A percentile compares a stretch with the other conserved stretches of the same genome.
Conservation (phyloP, 2,888 invertebrate species). For the Aphodius granarius region DNA sequence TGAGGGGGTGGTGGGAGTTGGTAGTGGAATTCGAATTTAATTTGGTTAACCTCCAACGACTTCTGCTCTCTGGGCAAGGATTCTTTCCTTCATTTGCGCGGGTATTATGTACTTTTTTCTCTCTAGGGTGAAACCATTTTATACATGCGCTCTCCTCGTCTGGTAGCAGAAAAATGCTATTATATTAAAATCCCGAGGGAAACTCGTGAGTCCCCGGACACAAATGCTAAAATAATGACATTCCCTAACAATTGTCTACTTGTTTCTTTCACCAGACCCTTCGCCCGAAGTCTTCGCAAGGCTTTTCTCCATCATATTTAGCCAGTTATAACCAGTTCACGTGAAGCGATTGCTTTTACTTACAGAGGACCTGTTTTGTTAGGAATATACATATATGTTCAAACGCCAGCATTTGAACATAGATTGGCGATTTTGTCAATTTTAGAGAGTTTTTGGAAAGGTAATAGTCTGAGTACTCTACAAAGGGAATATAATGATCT, state of each 20-base stretch:
- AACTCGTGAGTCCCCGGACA: neutral
- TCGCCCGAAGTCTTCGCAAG: neutral
- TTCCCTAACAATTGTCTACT: neutral
- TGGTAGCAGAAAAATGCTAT: neutral
- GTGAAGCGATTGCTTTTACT: neutral
- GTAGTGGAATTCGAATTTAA: neutral
- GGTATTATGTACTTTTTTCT: neutral
- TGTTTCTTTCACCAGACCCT: neutral
- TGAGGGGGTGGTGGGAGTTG: no score
- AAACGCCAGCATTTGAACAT: no score
- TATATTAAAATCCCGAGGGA: neutral
- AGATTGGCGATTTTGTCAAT: no score
- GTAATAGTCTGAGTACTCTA: no score
- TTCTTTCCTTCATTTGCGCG: neutral
- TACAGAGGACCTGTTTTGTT: no score
- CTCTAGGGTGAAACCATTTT: neutral
- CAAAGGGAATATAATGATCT: no score
- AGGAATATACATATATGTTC: no score
- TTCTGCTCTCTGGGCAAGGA: neutral
- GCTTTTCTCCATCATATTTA: neutral
- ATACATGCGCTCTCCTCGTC: neutral
- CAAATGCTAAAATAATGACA: neutral
- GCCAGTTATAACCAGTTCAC: neutral
- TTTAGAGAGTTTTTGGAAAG: no score
- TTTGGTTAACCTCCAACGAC: neutral